Percentiles rank a stretch among this genome's conserved stretches.
Conservation (phyloP, 2,797 vertebrate species). For the Sylvilagus floridanus region DNA sequence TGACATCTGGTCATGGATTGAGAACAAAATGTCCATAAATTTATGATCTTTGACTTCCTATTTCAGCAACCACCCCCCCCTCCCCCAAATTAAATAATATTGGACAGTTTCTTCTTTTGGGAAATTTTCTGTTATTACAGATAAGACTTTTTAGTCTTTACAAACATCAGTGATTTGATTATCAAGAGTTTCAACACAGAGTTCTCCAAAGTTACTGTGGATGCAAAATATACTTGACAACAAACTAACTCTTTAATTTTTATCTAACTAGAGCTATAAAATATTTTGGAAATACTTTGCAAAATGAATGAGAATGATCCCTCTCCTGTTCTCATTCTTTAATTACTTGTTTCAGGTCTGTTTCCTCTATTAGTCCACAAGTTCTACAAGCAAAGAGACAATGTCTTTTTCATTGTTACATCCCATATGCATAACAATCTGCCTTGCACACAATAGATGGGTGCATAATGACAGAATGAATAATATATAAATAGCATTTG, state of each 20-base stretch:
- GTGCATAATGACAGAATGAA: slow-evolving; percentile 27
- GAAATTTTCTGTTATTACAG: slow-evolving; percentile 33
- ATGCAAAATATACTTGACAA: slow-evolving; percentile 39
- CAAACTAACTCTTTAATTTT: slow-evolving; percentile 35
- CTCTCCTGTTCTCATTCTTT: neutral
- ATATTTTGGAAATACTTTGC: slow-evolving; percentile 41
- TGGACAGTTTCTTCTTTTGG: slow-evolving; percentile 16
- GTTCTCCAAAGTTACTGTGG: neutral
- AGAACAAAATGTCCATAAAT: neutral
- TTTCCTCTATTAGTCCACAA: slow-evolving; percentile 26
- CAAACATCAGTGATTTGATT: neutral
- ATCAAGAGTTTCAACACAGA: slow-evolving; percentile 45
- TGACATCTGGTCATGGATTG: neutral
- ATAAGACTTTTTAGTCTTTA: neutral
- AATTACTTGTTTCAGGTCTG: slow-evolving; percentile 26
- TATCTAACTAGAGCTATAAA: neutral
- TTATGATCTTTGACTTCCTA: slow-evolving; percentile 30
- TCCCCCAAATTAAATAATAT: neutral
- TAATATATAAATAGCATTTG: slow-evolving; percentile 54
- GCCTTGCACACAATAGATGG: neutral
- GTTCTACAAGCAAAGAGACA: slow-evolving; percentile 14
- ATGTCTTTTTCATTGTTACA: slow-evolving; percentile 36
- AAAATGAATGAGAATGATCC: slow-evolving; percentile 25
- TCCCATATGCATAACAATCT: neutral
- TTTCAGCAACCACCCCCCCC: neutral